Base-by-base conservation (phyloP, 2,888 invertebrate genomes). In the Epistrophe eligans region DNA sequence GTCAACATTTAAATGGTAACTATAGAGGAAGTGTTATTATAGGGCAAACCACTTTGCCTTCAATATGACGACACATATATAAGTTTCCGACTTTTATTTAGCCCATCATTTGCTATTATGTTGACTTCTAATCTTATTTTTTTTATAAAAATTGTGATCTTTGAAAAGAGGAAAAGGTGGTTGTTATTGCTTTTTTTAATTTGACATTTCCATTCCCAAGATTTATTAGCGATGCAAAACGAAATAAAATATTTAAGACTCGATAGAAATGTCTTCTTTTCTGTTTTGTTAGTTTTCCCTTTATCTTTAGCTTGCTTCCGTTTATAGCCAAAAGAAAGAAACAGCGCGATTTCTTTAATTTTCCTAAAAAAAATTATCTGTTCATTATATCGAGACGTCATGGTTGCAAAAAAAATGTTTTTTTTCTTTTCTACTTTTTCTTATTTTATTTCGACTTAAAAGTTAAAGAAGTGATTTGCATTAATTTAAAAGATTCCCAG, bases 401-500 rank as follows among this genome's bases (percentile, higher is more conserved):
- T 32, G 24, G 10, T 48, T 52, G 48, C 17, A 40, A 64, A 50
- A 76, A 43, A 52, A 45, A 40, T 13, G 7, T 10, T 55, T 50
- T 70, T 6, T 60, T 50, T 70, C 4, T 60, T 57, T 76, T 43
- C 45, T 32, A 43, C 62, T 11, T 35, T 13, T 32, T n/a, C 28
- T 9, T 62, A 72, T 77, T 73, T 73, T 43, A 58, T 72, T 84
- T 80, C 38, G 38, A 84, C 58, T 60, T 64, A 58, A 58, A 72
- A 84, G 67, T 76, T 77, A 38, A 60, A 71, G 76, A 66, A 76
- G 76, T 79, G 77, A 85, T 85, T 85, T 85, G 73, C 85, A 77
- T 85, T 81, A 74, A 73, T 77, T 50, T 64, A 19, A 55, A 60
- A 67, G 35, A 50, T 67, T 67, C 15, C 15, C 13, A 17, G 15